Base-by-base conservation (phyloP, 2,113 vertebrate species). In the Larimichthys crocea region DNA sequence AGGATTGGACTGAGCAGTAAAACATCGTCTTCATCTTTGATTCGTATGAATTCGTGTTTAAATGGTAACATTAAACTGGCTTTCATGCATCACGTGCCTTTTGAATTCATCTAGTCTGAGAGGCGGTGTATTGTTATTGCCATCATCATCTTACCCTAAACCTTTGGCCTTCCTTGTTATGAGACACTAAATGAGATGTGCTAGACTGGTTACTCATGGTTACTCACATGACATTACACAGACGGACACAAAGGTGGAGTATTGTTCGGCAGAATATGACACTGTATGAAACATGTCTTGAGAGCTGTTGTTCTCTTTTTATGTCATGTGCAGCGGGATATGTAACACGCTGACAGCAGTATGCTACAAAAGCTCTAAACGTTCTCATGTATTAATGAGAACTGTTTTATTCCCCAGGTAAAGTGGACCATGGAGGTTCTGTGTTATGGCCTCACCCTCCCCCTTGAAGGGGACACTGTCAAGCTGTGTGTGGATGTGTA, bases 391-490 rank as follows among this genome's bases (percentile, higher is more conserved):
- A 14, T 55, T 16, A 7, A 79, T 50, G 17, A 68, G 12, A 40
- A 65, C 22, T 20, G 19, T 0, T 62, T 71, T 86, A 69, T 3
- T 67, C 74, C 26, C 4, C 75, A 98, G 98, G 98, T 99, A 82
- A 99, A 99, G 94, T 99, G 98, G 98, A 99, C 97, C 50, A 99
- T 99, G 98, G 98, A 99, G 93, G 98, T 98, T 71, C 95, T 99
- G 88, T 98, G 98, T 88, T 99, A 98, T 19, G 98, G 98, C 74
- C 91, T 99, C 83, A 98, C 97, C 14, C 96, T 99, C 49, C 97
- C 97, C 73, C 90, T 98, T 79, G 98, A 99, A 5, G 97, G 97
- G 29, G 98, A 99, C 84, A 99, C 97, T 56, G 98, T 99, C 90
- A 98, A 98, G 81, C 95, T 97, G 82, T 99, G 98, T 85, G 98